Evolutionary conservation across 1,140 invertebrate genomes (phyloP), one percentile per base, ranked within the genome.

Genomic region (Lepeophtheirus salmonis): DNA sequence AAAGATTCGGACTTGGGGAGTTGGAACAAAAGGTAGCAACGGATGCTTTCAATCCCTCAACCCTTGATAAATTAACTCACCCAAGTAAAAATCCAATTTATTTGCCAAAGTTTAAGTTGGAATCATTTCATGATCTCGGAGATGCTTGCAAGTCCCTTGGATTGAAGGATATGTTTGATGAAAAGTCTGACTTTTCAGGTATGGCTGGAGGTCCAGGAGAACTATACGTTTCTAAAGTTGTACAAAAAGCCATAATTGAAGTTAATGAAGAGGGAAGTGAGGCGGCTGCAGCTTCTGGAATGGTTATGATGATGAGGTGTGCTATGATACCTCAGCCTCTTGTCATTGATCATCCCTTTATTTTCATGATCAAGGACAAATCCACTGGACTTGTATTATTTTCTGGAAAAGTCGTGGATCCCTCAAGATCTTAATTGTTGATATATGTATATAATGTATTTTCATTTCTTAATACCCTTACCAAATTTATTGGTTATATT

Each of bases 241-340:
- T 86, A 13, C 86, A 89, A 66, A 84, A 84, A 67, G 81, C n/a
- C n/a, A n/a, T n/a, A n/a, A n/a, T n/a, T n/a, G n/a, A n/a, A n/a
- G n/a, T n/a, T n/a, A n/a, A n/a, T 61, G 86, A 89, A 70, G 76
- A 84, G 66, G 86, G 86, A 20, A 86, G 81, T 12, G 75, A 80
- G 21, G 84, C 84, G 6, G 74, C 79, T 10, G 84, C 81, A 0
- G 80, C 82, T 4, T 87, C 86, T 62, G 52, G 17, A 17, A 54
- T 54, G 52, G 18, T 54, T 14, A n/a, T n/a, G n/a, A n/a, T n/a
- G n/a, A n/a, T n/a, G n/a, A n/a, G n/a, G n/a, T n/a, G n/a, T n/a
- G n/a, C n/a, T n/a, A n/a, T n/a, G n/a, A 54, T 54, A 14, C 18
- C 18, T n/a, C 72, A 73, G 22, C 67, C 68, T 25, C 72, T 86